Evolutionary conservation across 64 coral and sea anemone species (phyloP), one percentile per base, ranked within the genome.

Genomic region (Cladopsammia gracilis): DNA sequence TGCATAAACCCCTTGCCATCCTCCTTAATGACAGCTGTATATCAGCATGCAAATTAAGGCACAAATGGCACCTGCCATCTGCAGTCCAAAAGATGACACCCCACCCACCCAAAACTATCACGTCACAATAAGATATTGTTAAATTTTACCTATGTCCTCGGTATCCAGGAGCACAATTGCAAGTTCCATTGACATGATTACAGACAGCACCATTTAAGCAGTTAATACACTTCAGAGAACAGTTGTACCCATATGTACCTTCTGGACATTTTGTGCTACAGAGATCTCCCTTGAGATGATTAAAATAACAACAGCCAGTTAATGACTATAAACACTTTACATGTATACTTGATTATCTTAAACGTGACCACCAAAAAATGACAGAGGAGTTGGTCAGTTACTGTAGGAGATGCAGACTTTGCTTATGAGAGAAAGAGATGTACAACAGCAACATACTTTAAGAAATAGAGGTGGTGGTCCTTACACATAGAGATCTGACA

Each of bases 121-220:
- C 45, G 13, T 18, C 51, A 56, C 10, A 5, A n/a, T 10, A 54
- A 19, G 56, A 8, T 50, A 12, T 25, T 6, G n/a, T 1, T 25
- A 11, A 62, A 2, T 44, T 10, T 6, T 66, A 86, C 90, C 82
- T 86, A 34, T 86, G 54, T 86, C 90, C 90, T 65, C 16, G 71
- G 48, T 86, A 96, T 12, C 95, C 95, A 34, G 95, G 78, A 8
- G 71, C 77, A 72, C 95, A 96, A 47, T 77, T 88, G 74, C 95
- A 96, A 3, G 70, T 88, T 20, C 95, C 95, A 62, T 89, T 96
- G n/a, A 96, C 72, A 68, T 90, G 87, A 57, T 96, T 83, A 93
- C 95, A 96, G 14, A 49, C 77, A 15, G 95, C 95, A 75, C 82
- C 91, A 90, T 96, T 92, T 81, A 90, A 73, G 86, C 95, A 96